These are phyloP conservation scores for Ciconia nigra DNA, from an alignment of 2,797 vertebrate species.

Conservation along the genomic window DNA sequence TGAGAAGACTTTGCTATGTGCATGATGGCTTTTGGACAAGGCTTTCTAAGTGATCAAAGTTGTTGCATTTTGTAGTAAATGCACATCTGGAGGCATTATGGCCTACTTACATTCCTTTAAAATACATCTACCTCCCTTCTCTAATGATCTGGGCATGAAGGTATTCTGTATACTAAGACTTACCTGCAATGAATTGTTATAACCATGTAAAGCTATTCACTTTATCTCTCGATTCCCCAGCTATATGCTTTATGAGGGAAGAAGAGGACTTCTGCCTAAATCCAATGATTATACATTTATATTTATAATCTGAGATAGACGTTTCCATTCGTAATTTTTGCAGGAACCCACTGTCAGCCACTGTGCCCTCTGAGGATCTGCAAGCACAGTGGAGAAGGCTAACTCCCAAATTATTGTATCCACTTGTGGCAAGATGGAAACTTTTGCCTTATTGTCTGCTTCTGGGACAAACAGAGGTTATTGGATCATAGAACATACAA, in stretches of 20 bases:
- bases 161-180: background rate
- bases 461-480: background rate
- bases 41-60: background rate
- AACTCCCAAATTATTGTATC: background rate
- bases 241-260: background rate
- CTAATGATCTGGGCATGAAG: background rate
- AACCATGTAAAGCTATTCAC: background rate
- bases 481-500: background rate
- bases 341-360: background rate
- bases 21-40: background rate
- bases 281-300: background rate
- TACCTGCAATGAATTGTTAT: background rate
- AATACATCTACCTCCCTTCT: background rate
- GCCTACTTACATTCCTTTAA: background rate
- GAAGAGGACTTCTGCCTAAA: background rate
- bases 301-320: background rate
- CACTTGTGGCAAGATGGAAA: background rate
- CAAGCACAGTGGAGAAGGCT: background rate
- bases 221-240: background rate
- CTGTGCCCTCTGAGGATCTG: background rate
- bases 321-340: background rate
- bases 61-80: background rate
- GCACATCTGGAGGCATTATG: background rate
- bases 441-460: background rate
- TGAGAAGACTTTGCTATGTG: background rate